These are phyloP conservation scores for Drosophila pectinifera DNA, from an alignment of 1,140 invertebrate genomes.

Conservation along the genomic window DNA sequence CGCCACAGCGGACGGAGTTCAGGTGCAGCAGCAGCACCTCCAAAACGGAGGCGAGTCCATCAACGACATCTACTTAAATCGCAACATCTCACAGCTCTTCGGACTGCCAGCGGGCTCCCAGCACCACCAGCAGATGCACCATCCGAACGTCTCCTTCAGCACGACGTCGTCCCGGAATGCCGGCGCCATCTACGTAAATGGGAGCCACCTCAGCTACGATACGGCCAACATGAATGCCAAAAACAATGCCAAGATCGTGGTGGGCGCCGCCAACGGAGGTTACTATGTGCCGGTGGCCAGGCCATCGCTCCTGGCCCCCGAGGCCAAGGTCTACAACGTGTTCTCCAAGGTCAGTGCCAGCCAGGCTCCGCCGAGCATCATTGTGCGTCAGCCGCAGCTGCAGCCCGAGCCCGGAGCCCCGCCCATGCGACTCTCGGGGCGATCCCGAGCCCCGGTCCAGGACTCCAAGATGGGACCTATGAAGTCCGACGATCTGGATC, in stretches of 20 bases:
- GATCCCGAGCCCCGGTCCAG: slow-evolving; percentile 30
- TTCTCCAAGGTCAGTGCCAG: slow-evolving; percentile 75
- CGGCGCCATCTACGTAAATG: slow-evolving; percentile 75
- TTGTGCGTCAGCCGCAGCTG: slow-evolving; percentile 67
- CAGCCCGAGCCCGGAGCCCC: slow-evolving; percentile 23
- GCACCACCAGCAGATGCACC: slow-evolving; percentile 44
- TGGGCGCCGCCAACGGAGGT: slow-evolving; percentile 49
- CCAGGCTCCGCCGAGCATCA: slow-evolving; percentile 58
- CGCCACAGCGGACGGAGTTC: slow-evolving; percentile 14
- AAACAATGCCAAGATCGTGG: slow-evolving; percentile 61
- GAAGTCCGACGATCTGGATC: slow-evolving; percentile 87
- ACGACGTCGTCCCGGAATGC: slow-evolving; percentile 63
- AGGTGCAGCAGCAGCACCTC: slow-evolving; percentile 2
- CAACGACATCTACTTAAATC: slow-evolving; percentile 82
- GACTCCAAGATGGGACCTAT: slow-evolving; percentile 17
- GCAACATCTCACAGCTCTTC: slow-evolving; percentile 77
- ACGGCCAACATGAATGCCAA: slow-evolving; percentile 72
- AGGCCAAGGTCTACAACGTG: slow-evolving; percentile 78
- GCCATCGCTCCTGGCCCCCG: slow-evolving; percentile 53
- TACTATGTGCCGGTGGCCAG: slow-evolving; percentile 74
- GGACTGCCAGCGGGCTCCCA: slow-evolving; percentile 45
- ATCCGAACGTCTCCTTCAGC: slow-evolving; percentile 81
- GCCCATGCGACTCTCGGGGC: slow-evolving; percentile 54
- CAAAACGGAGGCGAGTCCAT: slow-evolving; percentile 66
- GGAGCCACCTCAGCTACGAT: slow-evolving; percentile 65